These are phyloP conservation scores for Ephialtes manifestator DNA, from an alignment of 2,888 invertebrate species.

Conservation along the genomic window DNA sequence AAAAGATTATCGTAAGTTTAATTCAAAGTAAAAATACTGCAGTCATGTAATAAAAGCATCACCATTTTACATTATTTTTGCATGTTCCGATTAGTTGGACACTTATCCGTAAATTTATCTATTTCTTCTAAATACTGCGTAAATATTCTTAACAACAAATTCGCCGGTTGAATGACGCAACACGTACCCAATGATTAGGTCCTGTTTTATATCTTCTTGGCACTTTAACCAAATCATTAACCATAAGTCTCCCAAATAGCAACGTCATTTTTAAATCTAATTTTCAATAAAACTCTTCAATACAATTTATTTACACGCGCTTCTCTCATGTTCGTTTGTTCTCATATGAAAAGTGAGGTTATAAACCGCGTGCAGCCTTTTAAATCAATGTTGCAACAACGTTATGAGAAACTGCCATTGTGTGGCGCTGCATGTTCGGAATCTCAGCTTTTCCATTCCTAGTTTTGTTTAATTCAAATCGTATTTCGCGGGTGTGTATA, in stretches of 20 bases:
- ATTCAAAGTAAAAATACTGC: too few species aligned
- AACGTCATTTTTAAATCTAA: slow-evolving; percentile 69
- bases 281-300: slow-evolving; percentile 5
- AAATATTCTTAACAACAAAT: slow-evolving; percentile 46
- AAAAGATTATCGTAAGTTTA: too few species aligned
- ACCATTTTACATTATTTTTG: too few species aligned
- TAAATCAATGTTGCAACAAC: neutral
- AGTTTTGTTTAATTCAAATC: neutral
- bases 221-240: slow-evolving; percentile 69
- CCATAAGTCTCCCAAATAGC: slow-evolving; percentile 72
- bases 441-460: neutral
- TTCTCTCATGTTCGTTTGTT: slow-evolving; percentile 19
- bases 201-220: slow-evolving; percentile 82
- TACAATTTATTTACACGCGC: neutral
- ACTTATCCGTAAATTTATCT: neutral
- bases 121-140: neutral
- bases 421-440: slow-evolving; percentile 5
- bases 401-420: neutral
- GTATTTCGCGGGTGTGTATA: too few species aligned
- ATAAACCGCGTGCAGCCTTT: slow-evolving; percentile 25
- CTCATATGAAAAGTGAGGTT: slow-evolving; percentile 23
- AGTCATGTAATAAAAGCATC: too few species aligned
- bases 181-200: slow-evolving; percentile 85
- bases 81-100: neutral
- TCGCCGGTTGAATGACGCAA: slow-evolving; percentile 18